These are phyloP conservation scores for Labeo rohita DNA, from an alignment of 2,113 vertebrate genomes.

Conservation along the genomic window DNA sequence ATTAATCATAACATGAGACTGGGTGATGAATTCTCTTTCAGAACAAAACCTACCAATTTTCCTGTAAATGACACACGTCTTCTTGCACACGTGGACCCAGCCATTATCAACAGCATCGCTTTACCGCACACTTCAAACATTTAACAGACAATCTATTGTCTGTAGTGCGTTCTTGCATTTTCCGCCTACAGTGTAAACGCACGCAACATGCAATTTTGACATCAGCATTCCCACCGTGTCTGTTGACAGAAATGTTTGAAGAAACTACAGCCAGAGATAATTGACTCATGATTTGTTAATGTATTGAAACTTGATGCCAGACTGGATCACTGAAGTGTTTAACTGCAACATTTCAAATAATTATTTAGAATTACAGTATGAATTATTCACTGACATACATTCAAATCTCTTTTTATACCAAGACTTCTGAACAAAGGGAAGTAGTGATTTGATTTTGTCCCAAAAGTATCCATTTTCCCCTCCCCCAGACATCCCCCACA, in stretches of 20 bases:
- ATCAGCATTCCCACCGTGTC: conserved; percentile 23
- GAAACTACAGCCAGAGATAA: not conserved
- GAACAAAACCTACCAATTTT: conserved; percentile 68
- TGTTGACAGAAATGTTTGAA: conserved; percentile 21
- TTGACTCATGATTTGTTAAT: not conserved
- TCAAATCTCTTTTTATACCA: not conserved
- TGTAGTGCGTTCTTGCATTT: conserved; percentile 46
- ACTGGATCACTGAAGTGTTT: not conserved
- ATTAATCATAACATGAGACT: conserved; percentile 72
- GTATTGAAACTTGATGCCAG: conserved; percentile 2
- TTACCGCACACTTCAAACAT: conserved; percentile 59
- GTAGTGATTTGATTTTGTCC: not conserved
- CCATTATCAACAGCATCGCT: conserved; percentile 61
- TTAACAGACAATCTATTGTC: conserved; percentile 58
- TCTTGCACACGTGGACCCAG: conserved; percentile 49
- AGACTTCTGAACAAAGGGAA: not conserved
- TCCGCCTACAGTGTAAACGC: conserved; percentile 43
- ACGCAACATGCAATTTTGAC: conserved; percentile 38
- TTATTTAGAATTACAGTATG: not conserved
- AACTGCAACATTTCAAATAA: not conserved
- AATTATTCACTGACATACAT: not conserved
- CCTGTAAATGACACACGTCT: conserved; percentile 70
- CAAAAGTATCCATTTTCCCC: not conserved
- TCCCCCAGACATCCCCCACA: conserved; percentile 2
- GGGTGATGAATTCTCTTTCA: conserved; percentile 64